Base-by-base conservation (phyloP, 2,888 invertebrate species). In the Scaptomyza caliginosa region DNA sequence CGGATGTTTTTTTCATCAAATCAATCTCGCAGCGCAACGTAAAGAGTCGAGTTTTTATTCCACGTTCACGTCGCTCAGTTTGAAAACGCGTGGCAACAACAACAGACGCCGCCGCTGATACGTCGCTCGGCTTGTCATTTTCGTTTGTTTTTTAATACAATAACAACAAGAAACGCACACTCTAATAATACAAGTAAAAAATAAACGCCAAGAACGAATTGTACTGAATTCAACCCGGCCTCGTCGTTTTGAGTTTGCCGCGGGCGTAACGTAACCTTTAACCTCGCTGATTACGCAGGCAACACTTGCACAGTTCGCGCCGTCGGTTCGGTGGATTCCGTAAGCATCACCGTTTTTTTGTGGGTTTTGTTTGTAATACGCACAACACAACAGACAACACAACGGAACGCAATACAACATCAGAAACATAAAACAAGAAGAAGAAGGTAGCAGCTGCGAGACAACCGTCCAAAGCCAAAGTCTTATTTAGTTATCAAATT, bases 401-500 rank as follows among this genome's bases (percentile, higher is more conserved):
- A 5, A 26, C 23, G 10, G 8, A 56, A 34, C 32, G 24, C 26
- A n/a, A 26, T 19, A 17, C 2, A 24, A 13, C 23, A 32, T 13
- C 13, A 32, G 13, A 17, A 6, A 43, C n/a, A 24, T 6, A 4
- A n/a, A 23, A 17, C 16, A 16, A 16, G 13, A 30, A 19, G 24
- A 8, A 30, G 10, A 32, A 32, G 32, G 13, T 46, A 26, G 38
- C 65, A 57, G 62, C 63, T 60, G 72, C 64, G 46, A 45, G 45
- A 21, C 34, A 42, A 45, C 59, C 64, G 57, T 71, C 71, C 71
- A 65, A 52, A 51, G 46, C 58, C 51, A 51, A 26, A 60, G 54
- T 63, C 71, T 68, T 66, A 73, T 74, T 74, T 67, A 70, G 67
- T 70, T 77, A 73, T 75, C 77, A 74, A 30, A 49, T 24, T 46